Percentiles rank a stretch among this genome's conserved stretches.
Evolutionary conservation across 2,113 vertebrate species (phyloP).

Genomic region (Tyto alba): DNA sequence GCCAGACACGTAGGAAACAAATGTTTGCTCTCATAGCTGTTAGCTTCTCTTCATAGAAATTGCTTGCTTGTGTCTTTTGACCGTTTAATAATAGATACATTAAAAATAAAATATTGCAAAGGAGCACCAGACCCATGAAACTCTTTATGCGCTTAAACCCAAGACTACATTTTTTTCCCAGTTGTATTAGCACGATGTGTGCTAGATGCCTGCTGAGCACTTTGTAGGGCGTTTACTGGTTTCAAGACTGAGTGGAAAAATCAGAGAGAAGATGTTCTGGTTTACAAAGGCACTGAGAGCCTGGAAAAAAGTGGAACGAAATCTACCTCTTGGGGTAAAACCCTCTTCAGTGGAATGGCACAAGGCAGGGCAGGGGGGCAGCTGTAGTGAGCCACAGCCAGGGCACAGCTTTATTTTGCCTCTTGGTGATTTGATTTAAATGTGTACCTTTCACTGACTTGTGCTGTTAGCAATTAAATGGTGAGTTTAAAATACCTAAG

Average conservation of each 20-base stretch:
- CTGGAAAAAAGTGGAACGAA: neutral
- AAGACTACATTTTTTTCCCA: neutral
- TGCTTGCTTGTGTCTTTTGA: neutral
- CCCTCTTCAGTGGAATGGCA: neutral
- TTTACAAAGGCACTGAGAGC: neutral
- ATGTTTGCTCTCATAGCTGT: neutral
- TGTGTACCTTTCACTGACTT: neutral
- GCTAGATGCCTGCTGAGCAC: neutral
- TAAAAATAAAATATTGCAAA: slow-evolving; percentile 37
- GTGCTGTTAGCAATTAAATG: neutral
- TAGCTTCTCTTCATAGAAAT: neutral
- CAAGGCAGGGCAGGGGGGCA: neutral
- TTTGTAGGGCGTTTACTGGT: neutral
- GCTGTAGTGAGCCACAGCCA: neutral
- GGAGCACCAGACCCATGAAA: neutral
- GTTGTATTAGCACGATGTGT: neutral
- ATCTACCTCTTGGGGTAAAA: neutral
- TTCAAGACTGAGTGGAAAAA: neutral
- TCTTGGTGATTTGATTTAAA: neutral
- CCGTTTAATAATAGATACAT: neutral
- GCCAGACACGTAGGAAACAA: neutral
- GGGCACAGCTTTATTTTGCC: neutral
- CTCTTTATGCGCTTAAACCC: neutral
- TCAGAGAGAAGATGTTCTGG: neutral
- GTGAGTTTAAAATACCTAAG: neutral